Evolutionary conservation across 2,113 vertebrate species (phyloP).

Genomic region (Hiodon tergisus): DNA sequence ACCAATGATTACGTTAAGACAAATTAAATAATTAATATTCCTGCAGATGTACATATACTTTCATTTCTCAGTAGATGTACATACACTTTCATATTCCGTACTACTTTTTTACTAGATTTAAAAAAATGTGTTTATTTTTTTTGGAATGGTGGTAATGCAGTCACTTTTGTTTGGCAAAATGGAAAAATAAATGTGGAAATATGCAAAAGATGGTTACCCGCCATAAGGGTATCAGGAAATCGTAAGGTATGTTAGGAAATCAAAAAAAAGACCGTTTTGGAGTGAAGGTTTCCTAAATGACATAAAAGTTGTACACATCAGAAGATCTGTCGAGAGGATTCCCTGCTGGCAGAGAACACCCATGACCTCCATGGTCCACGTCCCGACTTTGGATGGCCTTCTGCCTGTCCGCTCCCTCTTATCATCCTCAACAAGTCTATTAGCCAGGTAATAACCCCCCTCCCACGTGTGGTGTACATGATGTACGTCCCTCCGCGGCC

Average conservation of each 20-base stretch:
- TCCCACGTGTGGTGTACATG: background rate
- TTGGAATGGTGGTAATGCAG: background rate
- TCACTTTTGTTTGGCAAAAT: background rate
- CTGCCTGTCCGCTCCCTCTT: slow-evolving; percentile 14
- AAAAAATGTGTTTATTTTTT: background rate
- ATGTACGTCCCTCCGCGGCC: background rate
- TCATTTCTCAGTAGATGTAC: too few relatives aligned
- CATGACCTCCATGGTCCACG: background rate
- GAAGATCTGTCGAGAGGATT: background rate
- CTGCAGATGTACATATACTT: background rate
- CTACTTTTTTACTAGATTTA: too few relatives aligned
- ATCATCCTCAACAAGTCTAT: slow-evolving; percentile 16
- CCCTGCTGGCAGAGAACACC: background rate
- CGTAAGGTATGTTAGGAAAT: background rate
- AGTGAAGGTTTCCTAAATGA: background rate
- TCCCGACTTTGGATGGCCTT: background rate
- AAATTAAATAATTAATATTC: background rate
- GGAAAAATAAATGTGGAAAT: background rate
- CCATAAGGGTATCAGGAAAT: background rate
- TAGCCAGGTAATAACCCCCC: slow-evolving; percentile 5
- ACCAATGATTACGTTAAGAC: background rate
- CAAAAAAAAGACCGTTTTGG: background rate
- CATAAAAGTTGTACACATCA: slow-evolving; percentile 1
- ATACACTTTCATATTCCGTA: too few relatives aligned
- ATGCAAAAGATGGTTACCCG: too few relatives aligned